Evolutionary conservation across 2,113 vertebrate species (phyloP).

Genomic region (Cavia aperea): DNA sequence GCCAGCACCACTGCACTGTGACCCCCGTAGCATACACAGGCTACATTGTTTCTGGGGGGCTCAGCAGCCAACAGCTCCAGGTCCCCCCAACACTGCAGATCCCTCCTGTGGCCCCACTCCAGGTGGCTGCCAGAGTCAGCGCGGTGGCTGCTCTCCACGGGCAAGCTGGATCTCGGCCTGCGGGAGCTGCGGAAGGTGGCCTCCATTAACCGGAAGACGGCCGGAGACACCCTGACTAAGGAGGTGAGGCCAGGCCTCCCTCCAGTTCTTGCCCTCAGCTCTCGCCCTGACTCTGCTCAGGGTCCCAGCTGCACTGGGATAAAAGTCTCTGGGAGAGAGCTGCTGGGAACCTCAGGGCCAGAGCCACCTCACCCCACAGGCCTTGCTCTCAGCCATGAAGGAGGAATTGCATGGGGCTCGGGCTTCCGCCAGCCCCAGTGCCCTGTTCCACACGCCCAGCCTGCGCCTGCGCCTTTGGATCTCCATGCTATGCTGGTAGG

Average conservation of each 20-base stretch:
- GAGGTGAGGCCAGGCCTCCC: slow-evolving; percentile 71
- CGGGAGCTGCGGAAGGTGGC: slow-evolving; percentile 79
- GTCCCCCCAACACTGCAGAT: background rate
- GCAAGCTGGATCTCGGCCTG: slow-evolving; percentile 76
- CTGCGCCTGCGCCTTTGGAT: slow-evolving; percentile 79
- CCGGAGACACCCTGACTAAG: slow-evolving; percentile 72
- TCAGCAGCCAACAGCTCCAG: background rate
- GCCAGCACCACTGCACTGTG: accelerated
- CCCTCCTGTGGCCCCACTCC: background rate
- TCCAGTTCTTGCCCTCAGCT: background rate
- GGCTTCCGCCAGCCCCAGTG: slow-evolving; percentile 24
- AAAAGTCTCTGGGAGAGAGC: background rate
- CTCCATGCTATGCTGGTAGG: slow-evolving; percentile 81
- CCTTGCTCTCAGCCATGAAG: slow-evolving; percentile 78
- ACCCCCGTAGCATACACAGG: accelerated
- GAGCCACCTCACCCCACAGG: slow-evolving; percentile 58
- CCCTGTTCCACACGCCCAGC: slow-evolving; percentile 71
- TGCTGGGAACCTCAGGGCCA: background rate
- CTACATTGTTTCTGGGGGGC: background rate
- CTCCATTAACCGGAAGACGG: slow-evolving; percentile 77
- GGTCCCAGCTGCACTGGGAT: background rate
- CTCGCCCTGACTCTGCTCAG: background rate
- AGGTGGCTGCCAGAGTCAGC: slow-evolving; percentile 88
- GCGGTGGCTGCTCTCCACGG: slow-evolving; percentile 81
- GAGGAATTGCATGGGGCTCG: slow-evolving; percentile 74